Evolutionary conservation across 1,140 invertebrate genomes (phyloP), one percentile per base, ranked within the genome.

Genomic region (Coptotermes formosanus): DNA sequence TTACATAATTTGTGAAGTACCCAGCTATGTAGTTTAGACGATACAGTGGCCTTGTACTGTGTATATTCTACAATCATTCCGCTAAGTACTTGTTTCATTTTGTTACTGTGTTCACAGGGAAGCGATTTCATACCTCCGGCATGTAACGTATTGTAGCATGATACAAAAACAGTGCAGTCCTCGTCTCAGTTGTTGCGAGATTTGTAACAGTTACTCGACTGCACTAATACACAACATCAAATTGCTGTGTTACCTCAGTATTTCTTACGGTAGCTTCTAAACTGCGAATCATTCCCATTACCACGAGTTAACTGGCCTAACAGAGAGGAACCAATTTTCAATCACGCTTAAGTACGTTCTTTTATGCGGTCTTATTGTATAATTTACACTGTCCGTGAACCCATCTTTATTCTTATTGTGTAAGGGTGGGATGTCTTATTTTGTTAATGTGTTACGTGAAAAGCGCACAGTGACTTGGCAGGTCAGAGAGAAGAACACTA

Each of bases 381-480:
- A 75, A 75, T 75, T 75, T 75, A 75, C 64, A 30, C 64, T 75
- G 64, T 30, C 64, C 25, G 64, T 75, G 64, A 75, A 30, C 25
- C 25, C 64, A 8, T n/a, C 64, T 75, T 75, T 75, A 75, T 75
- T 75, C 64, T 75, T 75, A 75, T 75, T 75, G 64, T 75, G 64
- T 75, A 75, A 30, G 64, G 64, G 64, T 75, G 64, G 52, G 64
- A 75, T 75, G 64, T 75, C 64, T 75, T 75, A 75, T 75, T 75
- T 75, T 75, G 64, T 75, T 75, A 75, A 75, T 30, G 64, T 75
- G 64, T 30, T 75, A 30, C 64, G 64, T 75, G 25, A n/a, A 75
- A 75, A 30, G 64, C 25, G 64, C 25, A 9, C 64, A 30, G n/a
- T 75, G 64, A 75, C 64, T 30, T 75, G 64, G 64, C 64, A 75